A percentile compares a stretch with the other conserved stretches of the same genome.
phyloP scores from a whole-genome alignment of 1,140 invertebrate genomes.

The Pseudoatta argentina region DNA sequence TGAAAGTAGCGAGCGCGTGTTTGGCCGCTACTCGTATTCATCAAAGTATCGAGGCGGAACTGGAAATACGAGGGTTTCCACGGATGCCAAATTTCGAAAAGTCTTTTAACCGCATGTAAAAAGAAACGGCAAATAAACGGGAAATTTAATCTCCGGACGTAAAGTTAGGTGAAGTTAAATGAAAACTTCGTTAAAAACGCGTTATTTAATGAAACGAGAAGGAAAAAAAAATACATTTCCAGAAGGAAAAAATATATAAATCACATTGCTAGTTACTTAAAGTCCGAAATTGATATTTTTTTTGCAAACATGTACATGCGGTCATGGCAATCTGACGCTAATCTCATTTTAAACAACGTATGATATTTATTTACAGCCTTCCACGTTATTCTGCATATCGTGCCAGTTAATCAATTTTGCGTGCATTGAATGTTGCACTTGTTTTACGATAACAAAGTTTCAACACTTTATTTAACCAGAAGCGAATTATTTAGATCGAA shows the following conservation, averaged over 20 bases:
- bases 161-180: conserved; percentile 17
- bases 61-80: conserved; percentile 31
- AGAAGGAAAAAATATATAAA: neutral
- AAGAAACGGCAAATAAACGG: conserved; percentile 33
- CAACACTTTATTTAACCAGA: conserved; percentile 45
- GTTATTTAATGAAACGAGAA: conserved; percentile 5
- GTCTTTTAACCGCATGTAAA: conserved; percentile 45
- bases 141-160: conserved; percentile 40
- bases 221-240: neutral
- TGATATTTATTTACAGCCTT: conserved; percentile 10
- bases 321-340: neutral
- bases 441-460: conserved; percentile 45
- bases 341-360: conserved; percentile 9
- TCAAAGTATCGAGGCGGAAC: conserved; percentile 35
- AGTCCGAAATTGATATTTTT: conserved; percentile 8
- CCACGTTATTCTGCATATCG: conserved; percentile 9
- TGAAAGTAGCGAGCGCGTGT: conserved; percentile 40
- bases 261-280: neutral
- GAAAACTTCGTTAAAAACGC: conserved; percentile 11
- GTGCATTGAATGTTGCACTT: conserved; percentile 25
- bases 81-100: conserved; percentile 10
- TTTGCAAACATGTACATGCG: neutral
- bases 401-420: conserved; percentile 22
- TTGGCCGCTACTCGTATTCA: conserved; percentile 39
- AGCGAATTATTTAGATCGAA: conserved; percentile 48